phyloP scores from a whole-genome alignment of 2,113 vertebrate species.

The Pogonocichla stellata region DNA sequence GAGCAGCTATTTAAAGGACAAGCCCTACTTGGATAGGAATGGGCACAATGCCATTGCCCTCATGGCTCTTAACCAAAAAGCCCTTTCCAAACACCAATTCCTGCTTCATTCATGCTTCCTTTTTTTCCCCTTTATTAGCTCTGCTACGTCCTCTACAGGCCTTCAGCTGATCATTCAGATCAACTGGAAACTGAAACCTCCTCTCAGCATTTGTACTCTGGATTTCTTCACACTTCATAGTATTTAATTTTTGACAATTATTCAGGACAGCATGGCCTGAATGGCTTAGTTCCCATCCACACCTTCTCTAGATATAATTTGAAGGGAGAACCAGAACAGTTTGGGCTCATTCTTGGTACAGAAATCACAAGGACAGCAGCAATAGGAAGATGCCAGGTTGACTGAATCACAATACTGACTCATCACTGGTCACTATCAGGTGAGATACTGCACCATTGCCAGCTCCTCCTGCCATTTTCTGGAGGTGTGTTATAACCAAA shows the following conservation, averaged over 20 bases:
- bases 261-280: not conserved
- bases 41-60: not conserved
- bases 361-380: not conserved
- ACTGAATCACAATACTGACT: fast-evolving
- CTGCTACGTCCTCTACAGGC: slow-evolving; percentile 8
- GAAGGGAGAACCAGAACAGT: not conserved
- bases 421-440: not conserved
- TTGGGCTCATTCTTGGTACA: not conserved
- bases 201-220: not conserved
- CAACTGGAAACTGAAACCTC: not conserved
- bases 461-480: not conserved
- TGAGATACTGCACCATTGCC: not conserved
- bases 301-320: not conserved
- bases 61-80: not conserved
- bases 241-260: not conserved
- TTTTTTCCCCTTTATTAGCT: not conserved
- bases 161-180: not conserved
- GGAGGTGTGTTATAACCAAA: not conserved
- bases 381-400: not conserved
- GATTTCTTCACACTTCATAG: not conserved
- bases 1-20: not conserved
- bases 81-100: not conserved
- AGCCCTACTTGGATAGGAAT: not conserved
- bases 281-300: not conserved
- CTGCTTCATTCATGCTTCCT: not conserved